Conservation (phyloP, 2,888 invertebrate species). For the Entomobrya proxima region DNA sequence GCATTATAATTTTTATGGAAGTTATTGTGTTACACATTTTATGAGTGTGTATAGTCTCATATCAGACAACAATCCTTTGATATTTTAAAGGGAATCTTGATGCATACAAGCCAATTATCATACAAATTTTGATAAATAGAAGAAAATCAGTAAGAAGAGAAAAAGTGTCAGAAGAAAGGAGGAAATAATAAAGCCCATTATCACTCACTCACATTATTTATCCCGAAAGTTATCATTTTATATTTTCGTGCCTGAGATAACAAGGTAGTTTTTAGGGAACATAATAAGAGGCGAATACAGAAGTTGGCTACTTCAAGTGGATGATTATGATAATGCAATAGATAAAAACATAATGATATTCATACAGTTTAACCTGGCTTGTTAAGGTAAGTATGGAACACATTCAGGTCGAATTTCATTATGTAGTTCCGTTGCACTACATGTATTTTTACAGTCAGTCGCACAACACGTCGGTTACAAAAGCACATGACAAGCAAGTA, state of each 20-base stretch:
- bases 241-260: slow-evolving; percentile 33
- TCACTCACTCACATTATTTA: slow-evolving; percentile 44
- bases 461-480: neutral
- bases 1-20: neutral
- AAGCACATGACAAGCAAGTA: neutral
- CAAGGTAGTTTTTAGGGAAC: slow-evolving; percentile 16
- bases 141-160: slow-evolving; percentile 20
- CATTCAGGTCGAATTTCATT: neutral
- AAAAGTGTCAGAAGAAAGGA: slow-evolving; percentile 30
- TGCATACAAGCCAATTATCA: slow-evolving; percentile 18
- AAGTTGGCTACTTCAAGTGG: too few relatives aligned
- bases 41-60: neutral
- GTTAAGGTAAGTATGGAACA: neutral
- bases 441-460: neutral
- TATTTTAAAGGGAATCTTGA: neutral
- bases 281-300: neutral
- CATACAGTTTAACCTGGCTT: neutral
- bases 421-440: neutral
- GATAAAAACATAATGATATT: slow-evolving; percentile 18
- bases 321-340: slow-evolving; percentile 24
- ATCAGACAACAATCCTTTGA: neutral
- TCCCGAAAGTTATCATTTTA: slow-evolving; percentile 50
- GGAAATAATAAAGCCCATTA: slow-evolving; percentile 1
- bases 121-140: neutral
- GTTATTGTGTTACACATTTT: slow-evolving; percentile 12